phyloP scores from a whole-genome alignment of 2,797 vertebrate species.

The Notamacropus eugenii region DNA sequence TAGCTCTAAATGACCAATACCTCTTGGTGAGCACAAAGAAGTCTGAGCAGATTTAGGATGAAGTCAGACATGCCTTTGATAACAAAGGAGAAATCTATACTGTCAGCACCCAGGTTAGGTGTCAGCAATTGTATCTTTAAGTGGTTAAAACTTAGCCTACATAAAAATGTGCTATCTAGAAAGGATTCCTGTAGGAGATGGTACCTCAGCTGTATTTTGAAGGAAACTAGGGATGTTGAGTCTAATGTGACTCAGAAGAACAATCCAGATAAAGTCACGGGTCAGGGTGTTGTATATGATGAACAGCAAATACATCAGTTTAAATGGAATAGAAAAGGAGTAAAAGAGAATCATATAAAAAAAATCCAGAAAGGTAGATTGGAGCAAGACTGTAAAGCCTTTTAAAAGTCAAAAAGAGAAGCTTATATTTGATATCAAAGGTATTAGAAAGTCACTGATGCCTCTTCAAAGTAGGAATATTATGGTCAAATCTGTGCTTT shows the following conservation, averaged over 20 bases:
- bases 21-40: not conserved
- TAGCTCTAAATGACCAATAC: not conserved
- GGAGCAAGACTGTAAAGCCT: not conserved
- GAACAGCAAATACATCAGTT: not conserved
- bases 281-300: not conserved
- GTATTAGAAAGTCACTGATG: not conserved
- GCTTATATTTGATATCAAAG: not conserved
- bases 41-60: not conserved
- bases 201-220: not conserved
- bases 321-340: too few relatives aligned
- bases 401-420: not conserved
- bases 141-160: not conserved
- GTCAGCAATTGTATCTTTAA: not conserved
- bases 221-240: not conserved
- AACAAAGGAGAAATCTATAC: not conserved
- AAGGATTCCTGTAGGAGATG: not conserved
- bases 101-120: not conserved
- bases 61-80: not conserved
- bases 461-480: not conserved
- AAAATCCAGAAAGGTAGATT: not conserved
- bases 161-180: not conserved
- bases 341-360: not conserved
- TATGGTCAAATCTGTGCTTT: too few relatives aligned
- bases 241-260: not conserved
- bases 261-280: not conserved